Percentiles rank a stretch among this genome's conserved stretches.
Evolutionary conservation across 2,113 vertebrate species (phyloP).

Genomic region (Tachysurus fulvidraco): DNA sequence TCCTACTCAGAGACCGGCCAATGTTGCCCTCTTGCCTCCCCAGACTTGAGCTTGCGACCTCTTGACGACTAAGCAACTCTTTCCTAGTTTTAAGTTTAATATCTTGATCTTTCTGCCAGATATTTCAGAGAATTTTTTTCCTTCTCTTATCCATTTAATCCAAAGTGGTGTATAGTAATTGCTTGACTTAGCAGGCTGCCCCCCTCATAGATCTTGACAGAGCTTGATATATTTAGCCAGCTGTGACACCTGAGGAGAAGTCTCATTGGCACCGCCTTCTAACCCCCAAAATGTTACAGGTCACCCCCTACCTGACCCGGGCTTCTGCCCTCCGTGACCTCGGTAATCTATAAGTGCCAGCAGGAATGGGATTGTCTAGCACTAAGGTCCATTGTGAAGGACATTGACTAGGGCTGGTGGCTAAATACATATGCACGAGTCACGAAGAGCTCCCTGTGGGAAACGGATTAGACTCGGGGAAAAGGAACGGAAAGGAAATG

Average conservation of each 20-base stretch:
- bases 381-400: slow-evolving; percentile 73
- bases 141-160: neutral
- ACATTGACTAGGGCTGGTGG: slow-evolving; percentile 72
- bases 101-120: neutral
- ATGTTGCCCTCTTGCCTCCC: neutral
- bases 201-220: neutral
- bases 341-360: slow-evolving; percentile 67
- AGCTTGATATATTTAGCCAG: slow-evolving; percentile 25
- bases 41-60: neutral
- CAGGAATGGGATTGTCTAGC: slow-evolving; percentile 69
- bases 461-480: slow-evolving; percentile 60
- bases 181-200: neutral
- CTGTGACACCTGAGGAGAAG: slow-evolving; percentile 23
- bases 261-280: slow-evolving; percentile 28
- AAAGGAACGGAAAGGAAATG: neutral
- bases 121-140: neutral
- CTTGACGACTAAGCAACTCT: neutral
- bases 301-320: slow-evolving; percentile 64
- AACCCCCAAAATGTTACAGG: slow-evolving; percentile 56
- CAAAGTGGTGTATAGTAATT: neutral
- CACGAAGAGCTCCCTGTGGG: slow-evolving; percentile 70
- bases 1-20: neutral
- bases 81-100: neutral
- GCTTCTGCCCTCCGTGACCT: slow-evolving; percentile 62
- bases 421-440: slow-evolving; percentile 77